Evolutionary conservation across 2,113 vertebrate genomes (phyloP).

Genomic region (Trichechus manatus): DNA sequence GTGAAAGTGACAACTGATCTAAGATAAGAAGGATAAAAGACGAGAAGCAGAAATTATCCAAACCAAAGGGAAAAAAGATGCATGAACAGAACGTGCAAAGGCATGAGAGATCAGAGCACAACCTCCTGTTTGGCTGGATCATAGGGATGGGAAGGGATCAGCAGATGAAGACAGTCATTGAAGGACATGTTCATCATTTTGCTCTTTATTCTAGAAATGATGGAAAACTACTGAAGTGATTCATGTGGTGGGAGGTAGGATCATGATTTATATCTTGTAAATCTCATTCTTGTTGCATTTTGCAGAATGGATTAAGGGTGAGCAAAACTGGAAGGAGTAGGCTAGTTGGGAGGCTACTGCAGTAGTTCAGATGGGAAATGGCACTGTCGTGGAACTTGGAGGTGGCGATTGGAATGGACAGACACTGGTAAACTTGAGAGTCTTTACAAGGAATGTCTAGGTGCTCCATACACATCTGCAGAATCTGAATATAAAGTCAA

Average conservation of each 20-base stretch:
- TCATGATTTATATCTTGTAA: background rate
- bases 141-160: background rate
- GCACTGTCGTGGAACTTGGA: background rate
- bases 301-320: background rate
- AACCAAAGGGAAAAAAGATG: background rate
- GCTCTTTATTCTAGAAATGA: background rate
- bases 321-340: background rate
- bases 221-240: too few species aligned
- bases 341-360: background rate
- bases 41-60: background rate
- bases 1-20: background rate
- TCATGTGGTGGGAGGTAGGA: background rate
- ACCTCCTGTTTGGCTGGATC: background rate
- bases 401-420: background rate
- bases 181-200: background rate
- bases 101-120: background rate
- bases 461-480: too few species aligned
- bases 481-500: background rate
- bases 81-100: background rate
- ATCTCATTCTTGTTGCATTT: background rate
- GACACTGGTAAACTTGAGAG: too few species aligned
- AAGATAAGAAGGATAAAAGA: background rate
- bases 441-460: background rate
- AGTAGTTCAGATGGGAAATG: background rate
- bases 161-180: background rate